These are phyloP conservation scores for Epirrhoe tristata DNA, from an alignment of 2,888 invertebrate genomes.

Conservation along the genomic window DNA sequence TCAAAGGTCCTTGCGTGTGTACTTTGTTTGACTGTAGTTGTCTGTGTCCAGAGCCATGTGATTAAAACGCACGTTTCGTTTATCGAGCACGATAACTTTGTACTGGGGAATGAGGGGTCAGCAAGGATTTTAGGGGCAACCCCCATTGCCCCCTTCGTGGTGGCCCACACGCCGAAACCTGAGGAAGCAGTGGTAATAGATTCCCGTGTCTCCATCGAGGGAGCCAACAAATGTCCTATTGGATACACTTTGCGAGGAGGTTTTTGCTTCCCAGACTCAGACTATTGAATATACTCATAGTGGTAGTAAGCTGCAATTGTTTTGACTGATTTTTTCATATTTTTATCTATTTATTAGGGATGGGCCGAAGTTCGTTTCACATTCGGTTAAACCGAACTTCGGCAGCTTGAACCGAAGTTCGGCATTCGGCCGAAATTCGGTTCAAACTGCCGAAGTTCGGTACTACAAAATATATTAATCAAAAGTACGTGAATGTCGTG, in stretches of 20 bases:
- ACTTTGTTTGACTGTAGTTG: slow-evolving; percentile 27
- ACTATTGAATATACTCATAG: slow-evolving; percentile 11
- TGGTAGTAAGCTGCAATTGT: neutral
- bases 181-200: neutral
- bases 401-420: too few species aligned
- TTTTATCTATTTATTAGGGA: too few species aligned
- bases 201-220: slow-evolving; percentile 30
- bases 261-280: slow-evolving; percentile 16
- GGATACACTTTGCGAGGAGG: slow-evolving; percentile 11
- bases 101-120: neutral
- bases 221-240: slow-evolving; percentile 7
- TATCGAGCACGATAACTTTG: slow-evolving; percentile 6
- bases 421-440: too few species aligned
- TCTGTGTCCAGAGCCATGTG: slow-evolving; percentile 21
- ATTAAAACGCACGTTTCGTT: slow-evolving; percentile 15
- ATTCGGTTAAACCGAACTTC: too few species aligned
- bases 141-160: slow-evolving; percentile 10
- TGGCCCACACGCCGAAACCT: slow-evolving; percentile 17
- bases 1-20: slow-evolving; percentile 6
- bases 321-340: neutral
- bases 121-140: neutral
- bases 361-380: too few species aligned
- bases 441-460: too few species aligned
- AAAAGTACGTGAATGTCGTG: too few species aligned
- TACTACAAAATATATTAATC: too few species aligned